These are phyloP conservation scores for Schizothorax lantsangensis DNA, from an alignment of 2,797 vertebrate genomes.

Conservation along the genomic window DNA sequence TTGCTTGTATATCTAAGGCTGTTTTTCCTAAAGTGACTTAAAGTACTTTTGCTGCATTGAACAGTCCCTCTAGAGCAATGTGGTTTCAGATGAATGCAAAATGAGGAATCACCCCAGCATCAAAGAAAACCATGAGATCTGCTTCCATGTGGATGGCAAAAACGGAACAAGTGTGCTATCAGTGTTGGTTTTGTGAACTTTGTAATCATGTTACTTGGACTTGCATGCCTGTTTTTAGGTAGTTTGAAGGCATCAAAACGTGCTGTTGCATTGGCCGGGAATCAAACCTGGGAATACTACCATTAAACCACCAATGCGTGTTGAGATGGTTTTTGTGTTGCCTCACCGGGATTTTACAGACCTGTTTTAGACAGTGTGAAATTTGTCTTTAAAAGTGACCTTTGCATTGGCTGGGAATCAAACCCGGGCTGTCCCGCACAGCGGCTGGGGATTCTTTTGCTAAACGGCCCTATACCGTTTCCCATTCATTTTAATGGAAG, in stretches of 20 bases:
- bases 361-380: accelerated
- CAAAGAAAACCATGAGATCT: background rate
- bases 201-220: background rate
- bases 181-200: background rate
- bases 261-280: constrained; percentile 74
- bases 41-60: background rate
- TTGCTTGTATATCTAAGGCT: background rate
- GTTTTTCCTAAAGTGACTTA: background rate
- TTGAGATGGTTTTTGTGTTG: background rate
- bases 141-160: background rate
- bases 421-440: constrained; percentile 51
- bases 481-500: no score
- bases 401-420: constrained; percentile 67
- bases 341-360: background rate
- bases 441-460: no score
- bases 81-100: background rate
- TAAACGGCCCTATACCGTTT: no score
- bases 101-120: background rate
- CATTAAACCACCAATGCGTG: constrained; percentile 55
- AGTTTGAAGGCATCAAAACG: background rate
- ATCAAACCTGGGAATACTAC: constrained; percentile 57
- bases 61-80: background rate
- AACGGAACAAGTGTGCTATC: background rate
- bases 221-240: background rate
- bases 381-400: background rate